phyloP scores from a whole-genome alignment of 1,140 invertebrate species.

The Lepidurus couesii region DNA sequence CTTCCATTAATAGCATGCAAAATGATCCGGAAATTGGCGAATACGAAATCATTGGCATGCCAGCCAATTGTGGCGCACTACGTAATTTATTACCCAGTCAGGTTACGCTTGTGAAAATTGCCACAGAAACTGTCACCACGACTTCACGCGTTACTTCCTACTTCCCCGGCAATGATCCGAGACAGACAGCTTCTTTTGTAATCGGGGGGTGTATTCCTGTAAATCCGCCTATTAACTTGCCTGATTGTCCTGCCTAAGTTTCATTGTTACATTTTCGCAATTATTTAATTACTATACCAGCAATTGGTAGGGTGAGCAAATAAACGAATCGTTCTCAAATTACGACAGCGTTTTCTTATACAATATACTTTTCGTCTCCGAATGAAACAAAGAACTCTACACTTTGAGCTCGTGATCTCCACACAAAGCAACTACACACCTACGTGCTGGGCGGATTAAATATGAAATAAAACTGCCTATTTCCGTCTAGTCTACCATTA shows the following conservation, averaged over 20 bases:
- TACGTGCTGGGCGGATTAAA: too few species aligned
- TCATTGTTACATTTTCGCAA: background rate
- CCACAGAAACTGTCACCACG: background rate
- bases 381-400: too few species aligned
- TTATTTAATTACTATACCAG: too few species aligned
- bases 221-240: background rate
- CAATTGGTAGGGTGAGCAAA: too few species aligned
- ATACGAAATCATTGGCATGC: background rate
- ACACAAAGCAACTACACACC: too few species aligned
- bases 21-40: background rate
- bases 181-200: background rate
- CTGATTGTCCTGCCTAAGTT: background rate
- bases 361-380: too few species aligned
- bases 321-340: too few species aligned
- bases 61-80: background rate
- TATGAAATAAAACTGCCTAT: too few species aligned
- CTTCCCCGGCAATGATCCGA: background rate
- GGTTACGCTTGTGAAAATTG: background rate
- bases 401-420: too few species aligned
- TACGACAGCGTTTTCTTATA: too few species aligned
- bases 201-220: background rate
- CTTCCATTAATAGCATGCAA: background rate
- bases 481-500: too few species aligned
- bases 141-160: background rate
- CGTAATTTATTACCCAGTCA: background rate